These are phyloP conservation scores for Delphinus delphis DNA, from an alignment of 2,113 vertebrate genomes.

Conservation along the genomic window DNA sequence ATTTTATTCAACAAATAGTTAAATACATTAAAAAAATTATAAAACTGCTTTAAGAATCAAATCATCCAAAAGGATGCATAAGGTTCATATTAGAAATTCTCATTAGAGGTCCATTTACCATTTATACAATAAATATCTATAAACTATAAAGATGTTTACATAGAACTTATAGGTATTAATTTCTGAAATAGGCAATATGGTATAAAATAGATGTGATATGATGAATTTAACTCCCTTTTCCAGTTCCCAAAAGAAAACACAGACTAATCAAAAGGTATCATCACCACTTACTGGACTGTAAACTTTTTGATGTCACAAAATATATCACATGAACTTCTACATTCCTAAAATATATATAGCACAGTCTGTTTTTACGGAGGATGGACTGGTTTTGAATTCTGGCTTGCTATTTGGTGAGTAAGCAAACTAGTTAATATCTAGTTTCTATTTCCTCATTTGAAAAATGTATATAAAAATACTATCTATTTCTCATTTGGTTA, in stretches of 20 bases:
- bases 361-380: background rate
- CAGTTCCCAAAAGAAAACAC: constrained; percentile 3
- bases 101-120: background rate
- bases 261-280: background rate
- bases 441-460: background rate
- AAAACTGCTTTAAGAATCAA: constrained; percentile 31
- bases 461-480: background rate
- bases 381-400: constrained; percentile 23
- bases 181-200: background rate
- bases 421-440: background rate
- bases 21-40: constrained; percentile 22
- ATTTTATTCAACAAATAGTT: constrained; percentile 37
- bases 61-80: background rate
- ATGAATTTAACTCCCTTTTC: constrained; percentile 24
- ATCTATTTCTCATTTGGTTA: background rate
- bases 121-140: constrained; percentile 16
- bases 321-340: background rate
- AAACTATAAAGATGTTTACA: background rate
- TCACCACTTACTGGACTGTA: background rate
- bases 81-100: background rate
- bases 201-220: background rate
- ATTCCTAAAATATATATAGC: background rate
- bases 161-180: background rate
- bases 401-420: background rate
- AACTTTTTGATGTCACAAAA: background rate